Evolutionary conservation across 1,140 invertebrate species (phyloP), one percentile per base, ranked within the genome.

Genomic region (Drosophila pseudoobscura): DNA sequence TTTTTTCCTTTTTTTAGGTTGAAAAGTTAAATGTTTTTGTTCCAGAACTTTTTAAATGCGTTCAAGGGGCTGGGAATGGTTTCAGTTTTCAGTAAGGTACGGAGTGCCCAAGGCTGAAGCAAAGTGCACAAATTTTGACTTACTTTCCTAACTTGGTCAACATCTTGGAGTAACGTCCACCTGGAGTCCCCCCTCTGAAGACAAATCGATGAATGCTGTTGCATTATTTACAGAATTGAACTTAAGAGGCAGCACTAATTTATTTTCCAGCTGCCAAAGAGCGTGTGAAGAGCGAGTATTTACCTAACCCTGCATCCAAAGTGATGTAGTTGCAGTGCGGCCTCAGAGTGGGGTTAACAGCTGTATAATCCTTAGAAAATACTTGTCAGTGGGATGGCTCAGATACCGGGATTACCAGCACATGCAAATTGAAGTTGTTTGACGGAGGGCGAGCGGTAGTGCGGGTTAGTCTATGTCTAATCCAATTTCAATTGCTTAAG

Each of bases 401-500:
- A 47, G 70, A 74, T 74, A 74, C 31, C 39, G 43, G 60, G 53
- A 74, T 74, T 74, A 74, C 53, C 53, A 44, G 57, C 71, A 55
- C 61, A 75, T 75, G 71, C 71, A 75, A 75, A 75, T 75, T 49
- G 56, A 54, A 72, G 66, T 20, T 52, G 64, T 39, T 22, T 15
- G 35, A 61, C 63, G 41, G 24, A 22, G 29, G 15, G 22, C 5
- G 24, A 41, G 26, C 13, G 26, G 11, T 29, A 9, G 26, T 39
- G 17, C 22, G 8, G 11, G 54, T n/a, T 45, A 46, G 47, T 49
- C 65, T 26, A 24, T 43, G 62, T 82, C 63, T 70, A 80, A 80
- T 77, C 77, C 73, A 77, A 65, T 77, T 74, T 80, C 77, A 63
- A 77, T 77, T 85, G 82, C 68, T 84, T 75, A 84, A 84, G 80